Conservation (phyloP, 2,113 vertebrate species). For the Nothobranchius furzeri region DNA sequence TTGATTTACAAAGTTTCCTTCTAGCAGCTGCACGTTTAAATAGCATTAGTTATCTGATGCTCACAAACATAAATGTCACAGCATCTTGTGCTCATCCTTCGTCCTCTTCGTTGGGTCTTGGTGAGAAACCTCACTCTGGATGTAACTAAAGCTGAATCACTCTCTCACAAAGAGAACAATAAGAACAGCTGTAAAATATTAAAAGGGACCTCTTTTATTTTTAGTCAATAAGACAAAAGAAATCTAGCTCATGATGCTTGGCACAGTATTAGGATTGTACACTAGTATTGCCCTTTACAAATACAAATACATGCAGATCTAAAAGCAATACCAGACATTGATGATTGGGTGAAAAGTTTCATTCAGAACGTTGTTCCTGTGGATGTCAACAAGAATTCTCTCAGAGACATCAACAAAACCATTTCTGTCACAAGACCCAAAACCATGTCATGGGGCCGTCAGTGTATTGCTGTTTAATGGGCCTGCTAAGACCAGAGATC, state of each 20-base stretch:
- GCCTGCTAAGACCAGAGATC: constrained; percentile 26
- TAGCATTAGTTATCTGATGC: too few species aligned
- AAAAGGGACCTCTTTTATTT: constrained; percentile 67
- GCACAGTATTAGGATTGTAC: constrained; percentile 60
- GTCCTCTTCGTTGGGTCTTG: too few species aligned
- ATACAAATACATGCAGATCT: constrained; percentile 24
- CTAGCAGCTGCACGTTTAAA: too few species aligned
- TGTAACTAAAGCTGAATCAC: neutral
- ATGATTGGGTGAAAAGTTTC: neutral
- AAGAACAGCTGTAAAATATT: constrained; percentile 34
- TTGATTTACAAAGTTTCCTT: too few species aligned
- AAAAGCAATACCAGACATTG: constrained; percentile 39
- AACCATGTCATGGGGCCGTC: constrained; percentile 29
- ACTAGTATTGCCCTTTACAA: constrained; percentile 52
- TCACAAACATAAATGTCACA: too few species aligned
- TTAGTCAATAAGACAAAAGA: constrained; percentile 45
- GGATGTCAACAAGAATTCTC: constrained; percentile 1
- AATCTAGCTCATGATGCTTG: constrained; percentile 45
- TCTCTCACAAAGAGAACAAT: constrained; percentile 1
- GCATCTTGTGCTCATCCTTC: too few species aligned
- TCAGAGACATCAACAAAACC: constrained; percentile 19
- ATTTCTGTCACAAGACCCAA: constrained; percentile 9
- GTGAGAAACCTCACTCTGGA: too few species aligned
- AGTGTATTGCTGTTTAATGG: constrained; percentile 65
- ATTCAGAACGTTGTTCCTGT: constrained; percentile 19